These are phyloP conservation scores for Epinotia demarniana DNA, from an alignment of 2,888 invertebrate species.

Conservation along the genomic window DNA sequence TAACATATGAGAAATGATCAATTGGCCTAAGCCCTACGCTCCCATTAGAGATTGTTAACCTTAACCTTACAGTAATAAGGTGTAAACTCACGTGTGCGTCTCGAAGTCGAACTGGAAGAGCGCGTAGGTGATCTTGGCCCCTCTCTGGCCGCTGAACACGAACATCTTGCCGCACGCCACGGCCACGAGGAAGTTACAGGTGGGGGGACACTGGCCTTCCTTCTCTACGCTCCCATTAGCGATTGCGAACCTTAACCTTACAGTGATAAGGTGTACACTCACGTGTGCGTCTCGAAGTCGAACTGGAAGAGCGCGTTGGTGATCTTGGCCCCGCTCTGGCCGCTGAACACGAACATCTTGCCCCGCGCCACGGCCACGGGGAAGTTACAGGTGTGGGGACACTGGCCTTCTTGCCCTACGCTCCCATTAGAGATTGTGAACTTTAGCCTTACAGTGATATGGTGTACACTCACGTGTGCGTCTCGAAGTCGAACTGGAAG, in stretches of 20 bases:
- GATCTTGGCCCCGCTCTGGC: constrained; percentile 98
- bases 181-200: constrained; percentile 97
- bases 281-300: constrained; percentile 93
- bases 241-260: constrained; percentile 67
- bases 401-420: constrained; percentile 95
- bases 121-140: constrained; percentile 97
- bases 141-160: constrained; percentile 98
- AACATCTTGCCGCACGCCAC: constrained; percentile 97
- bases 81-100: constrained; percentile 87
- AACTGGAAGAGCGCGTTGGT: constrained; percentile 98
- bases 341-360: constrained; percentile 98
- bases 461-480: constrained; percentile 79
- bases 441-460: neutral
- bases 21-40: constrained; percentile 87
- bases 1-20: too few relatives aligned
- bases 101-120: constrained; percentile 97
- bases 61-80: neutral
- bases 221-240: constrained; percentile 95
- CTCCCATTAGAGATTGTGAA: constrained; percentile 89
- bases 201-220: constrained; percentile 95
- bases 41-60: constrained; percentile 88
- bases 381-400: constrained; percentile 98
- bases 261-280: constrained; percentile 58
- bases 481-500: constrained; percentile 96
- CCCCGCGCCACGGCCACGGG: constrained; percentile 96